Conservation (phyloP, 2,113 vertebrate genomes). For the Ramphastos sulfuratus region DNA sequence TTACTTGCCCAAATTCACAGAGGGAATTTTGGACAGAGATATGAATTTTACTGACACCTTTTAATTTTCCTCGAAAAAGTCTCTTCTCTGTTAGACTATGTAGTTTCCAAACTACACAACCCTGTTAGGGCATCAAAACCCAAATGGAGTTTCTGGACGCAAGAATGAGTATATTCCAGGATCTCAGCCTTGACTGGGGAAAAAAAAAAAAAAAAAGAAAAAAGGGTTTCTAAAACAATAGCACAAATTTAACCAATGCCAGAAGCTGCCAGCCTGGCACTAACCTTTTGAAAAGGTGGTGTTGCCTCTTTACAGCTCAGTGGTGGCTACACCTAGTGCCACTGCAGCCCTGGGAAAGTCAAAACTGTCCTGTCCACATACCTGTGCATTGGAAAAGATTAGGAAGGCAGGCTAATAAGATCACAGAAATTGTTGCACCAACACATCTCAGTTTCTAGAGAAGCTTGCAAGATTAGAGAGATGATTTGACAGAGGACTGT, state of each 20-base stretch:
- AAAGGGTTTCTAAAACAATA: neutral
- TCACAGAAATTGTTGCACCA: neutral
- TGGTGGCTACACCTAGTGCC: neutral
- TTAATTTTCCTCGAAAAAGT: neutral
- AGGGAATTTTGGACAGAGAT: neutral
- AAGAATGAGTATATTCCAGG: neutral
- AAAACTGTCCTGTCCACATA: neutral
- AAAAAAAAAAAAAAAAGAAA: neutral
- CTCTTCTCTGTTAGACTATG: neutral
- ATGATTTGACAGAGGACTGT: neutral
- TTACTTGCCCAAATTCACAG: neutral
- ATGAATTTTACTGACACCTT: neutral
- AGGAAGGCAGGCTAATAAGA: neutral
- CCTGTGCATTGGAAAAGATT: neutral
- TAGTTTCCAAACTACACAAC: neutral
- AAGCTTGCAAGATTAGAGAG: neutral
- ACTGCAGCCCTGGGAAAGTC: neutral
- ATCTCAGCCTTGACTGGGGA: neutral
- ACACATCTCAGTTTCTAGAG: neutral
- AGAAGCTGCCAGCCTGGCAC: neutral
- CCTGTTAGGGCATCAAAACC: neutral
- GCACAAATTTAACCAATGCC: neutral
- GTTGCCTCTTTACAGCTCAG: neutral
- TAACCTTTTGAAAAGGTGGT: neutral
- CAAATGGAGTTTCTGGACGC: neutral